Conservation (phyloP, 2,113 vertebrate genomes). For the Pygathrix nemaeus region DNA sequence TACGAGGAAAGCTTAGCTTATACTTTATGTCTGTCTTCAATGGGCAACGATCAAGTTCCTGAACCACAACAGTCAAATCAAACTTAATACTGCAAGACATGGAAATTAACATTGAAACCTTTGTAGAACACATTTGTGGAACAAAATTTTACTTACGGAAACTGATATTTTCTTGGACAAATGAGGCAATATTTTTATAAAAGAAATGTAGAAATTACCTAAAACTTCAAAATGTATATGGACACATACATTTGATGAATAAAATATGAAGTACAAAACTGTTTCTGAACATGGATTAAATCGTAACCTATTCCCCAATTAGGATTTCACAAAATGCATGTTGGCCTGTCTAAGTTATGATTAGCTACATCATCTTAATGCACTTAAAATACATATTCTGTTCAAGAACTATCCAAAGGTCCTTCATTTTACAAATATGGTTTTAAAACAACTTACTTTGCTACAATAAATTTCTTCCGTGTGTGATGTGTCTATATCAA, state of each 20-base stretch:
- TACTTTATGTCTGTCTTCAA: constrained; percentile 13
- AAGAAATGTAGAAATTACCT: constrained; percentile 47
- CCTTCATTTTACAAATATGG: constrained; percentile 65
- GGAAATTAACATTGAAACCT: not conserved
- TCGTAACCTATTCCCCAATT: constrained; percentile 53
- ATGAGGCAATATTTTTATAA: constrained; percentile 31
- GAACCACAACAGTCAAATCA: constrained; percentile 1
- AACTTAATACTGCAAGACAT: not conserved
- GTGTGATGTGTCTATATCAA: constrained; percentile 94
- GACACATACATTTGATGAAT: constrained; percentile 58
- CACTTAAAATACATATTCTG: constrained; percentile 45
- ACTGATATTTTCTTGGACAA: constrained; percentile 7
- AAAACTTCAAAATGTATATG: constrained; percentile 68
- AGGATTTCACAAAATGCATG: constrained; percentile 55
- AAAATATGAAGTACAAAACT: constrained; percentile 36
- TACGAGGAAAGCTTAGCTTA: not conserved
- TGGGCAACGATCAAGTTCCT: constrained; percentile 14
- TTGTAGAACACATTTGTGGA: not conserved
- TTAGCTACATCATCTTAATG: constrained; percentile 55
- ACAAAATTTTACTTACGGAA: constrained; percentile 16
- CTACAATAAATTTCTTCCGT: constrained; percentile 98
- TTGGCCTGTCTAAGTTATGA: constrained; percentile 57
- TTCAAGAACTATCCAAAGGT: constrained; percentile 46
- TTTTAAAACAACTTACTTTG: constrained; percentile 93
- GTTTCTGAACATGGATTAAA: constrained; percentile 67